Conservation (phyloP, 2,888 invertebrate species). For the Drosophila macrospina region DNA sequence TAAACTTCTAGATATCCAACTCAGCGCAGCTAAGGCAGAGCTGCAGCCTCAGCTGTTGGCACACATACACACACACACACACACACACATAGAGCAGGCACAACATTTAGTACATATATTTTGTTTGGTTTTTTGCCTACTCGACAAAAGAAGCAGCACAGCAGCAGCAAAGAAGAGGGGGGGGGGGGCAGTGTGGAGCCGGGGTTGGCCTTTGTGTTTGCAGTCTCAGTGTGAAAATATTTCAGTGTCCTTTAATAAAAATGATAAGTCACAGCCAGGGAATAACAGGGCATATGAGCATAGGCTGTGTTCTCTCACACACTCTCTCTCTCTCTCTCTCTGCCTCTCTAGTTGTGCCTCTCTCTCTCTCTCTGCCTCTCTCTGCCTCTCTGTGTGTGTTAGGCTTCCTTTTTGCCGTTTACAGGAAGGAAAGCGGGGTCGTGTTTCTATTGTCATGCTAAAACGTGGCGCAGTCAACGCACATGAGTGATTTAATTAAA, state of each 20-base stretch:
- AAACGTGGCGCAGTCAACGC: slow-evolving; percentile 41
- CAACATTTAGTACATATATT: slow-evolving; percentile 36
- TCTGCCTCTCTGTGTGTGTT: background rate
- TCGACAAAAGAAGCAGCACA: slow-evolving; percentile 47
- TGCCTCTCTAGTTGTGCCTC: background rate
- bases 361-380: background rate
- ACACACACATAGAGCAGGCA: slow-evolving; percentile 6
- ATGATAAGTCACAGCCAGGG: slow-evolving; percentile 64
- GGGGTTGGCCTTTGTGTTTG: slow-evolving; percentile 47
- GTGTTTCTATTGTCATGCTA: slow-evolving; percentile 57
- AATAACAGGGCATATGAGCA: slow-evolving; percentile 46
- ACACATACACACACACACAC: slow-evolving; percentile 20
- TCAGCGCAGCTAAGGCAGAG: slow-evolving; percentile 3
- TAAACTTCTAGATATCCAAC: slow-evolving; percentile 39
- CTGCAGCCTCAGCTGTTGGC: slow-evolving; percentile 18
- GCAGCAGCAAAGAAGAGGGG: background rate
- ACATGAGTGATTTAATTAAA: slow-evolving; percentile 63
- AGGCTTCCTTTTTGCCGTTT: background rate
- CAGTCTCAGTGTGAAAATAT: slow-evolving; percentile 58
- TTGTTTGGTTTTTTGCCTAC: slow-evolving; percentile 56
- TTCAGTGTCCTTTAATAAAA: slow-evolving; percentile 66
- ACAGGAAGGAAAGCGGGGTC: slow-evolving; percentile 1
- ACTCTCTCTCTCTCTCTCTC: background rate
- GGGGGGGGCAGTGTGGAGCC: background rate
- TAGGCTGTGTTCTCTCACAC: background rate